These are phyloP conservation scores for Sylvicapra grimmia DNA, from an alignment of 2,113 vertebrate species.

Conservation along the genomic window DNA sequence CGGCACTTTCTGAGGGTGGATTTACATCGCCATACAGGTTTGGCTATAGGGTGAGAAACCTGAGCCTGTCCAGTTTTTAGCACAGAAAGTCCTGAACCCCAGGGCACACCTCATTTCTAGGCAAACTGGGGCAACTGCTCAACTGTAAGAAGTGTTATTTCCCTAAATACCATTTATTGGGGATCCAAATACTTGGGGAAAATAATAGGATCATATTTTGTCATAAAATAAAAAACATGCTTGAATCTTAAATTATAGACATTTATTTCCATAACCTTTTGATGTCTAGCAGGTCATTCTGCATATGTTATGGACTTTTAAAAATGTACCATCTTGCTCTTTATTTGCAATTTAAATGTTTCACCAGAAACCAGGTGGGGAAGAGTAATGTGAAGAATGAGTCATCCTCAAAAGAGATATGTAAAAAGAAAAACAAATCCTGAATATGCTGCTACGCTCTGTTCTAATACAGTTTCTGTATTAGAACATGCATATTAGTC, in stretches of 20 bases:
- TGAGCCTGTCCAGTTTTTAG: background rate
- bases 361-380: conserved; percentile 5
- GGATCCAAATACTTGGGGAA: background rate
- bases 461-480: background rate
- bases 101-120: background rate
- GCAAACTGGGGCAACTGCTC: background rate
- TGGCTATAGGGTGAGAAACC: background rate
- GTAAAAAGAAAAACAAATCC: conserved; percentile 1
- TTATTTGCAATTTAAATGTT: conserved; percentile 60
- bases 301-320: background rate
- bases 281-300: background rate
- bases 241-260: background rate
- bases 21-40: background rate
- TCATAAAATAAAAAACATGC: background rate
- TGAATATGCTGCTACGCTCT: background rate
- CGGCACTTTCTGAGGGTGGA: background rate
- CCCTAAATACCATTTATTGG: background rate
- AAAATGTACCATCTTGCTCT: conserved; percentile 13
- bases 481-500: no score
- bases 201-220: background rate
- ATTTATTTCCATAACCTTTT: background rate
- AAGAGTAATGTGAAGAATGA: conserved; percentile 14
- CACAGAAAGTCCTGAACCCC: background rate
- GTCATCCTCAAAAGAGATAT: background rate
- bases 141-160: background rate